phyloP scores from a whole-genome alignment of 2,113 vertebrate species.

The Nipponia nippon region DNA sequence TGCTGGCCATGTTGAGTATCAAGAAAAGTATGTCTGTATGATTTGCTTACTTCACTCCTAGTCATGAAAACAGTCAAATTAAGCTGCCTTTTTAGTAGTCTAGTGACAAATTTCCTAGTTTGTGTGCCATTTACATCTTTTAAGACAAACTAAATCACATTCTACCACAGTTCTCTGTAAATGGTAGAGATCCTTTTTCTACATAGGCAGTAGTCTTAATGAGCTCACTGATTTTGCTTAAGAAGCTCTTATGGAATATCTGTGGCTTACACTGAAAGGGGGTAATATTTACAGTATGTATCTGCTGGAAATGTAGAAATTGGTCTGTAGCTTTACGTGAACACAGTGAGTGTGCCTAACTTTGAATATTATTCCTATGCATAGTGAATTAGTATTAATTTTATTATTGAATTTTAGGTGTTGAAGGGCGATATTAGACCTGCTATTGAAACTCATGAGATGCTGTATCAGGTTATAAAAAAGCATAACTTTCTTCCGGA shows the following conservation, averaged over 20 bases:
- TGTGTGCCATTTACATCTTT: background rate
- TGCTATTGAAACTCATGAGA: constrained; percentile 98
- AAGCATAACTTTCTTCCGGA: constrained; percentile 99
- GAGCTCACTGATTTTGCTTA: background rate
- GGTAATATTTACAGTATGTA: background rate
- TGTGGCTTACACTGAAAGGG: background rate
- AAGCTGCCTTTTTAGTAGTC: background rate
- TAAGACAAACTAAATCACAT: background rate
- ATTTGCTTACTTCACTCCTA: background rate
- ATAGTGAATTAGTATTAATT: background rate
- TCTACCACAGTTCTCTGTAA: background rate
- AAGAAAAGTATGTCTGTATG: background rate
- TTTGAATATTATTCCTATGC: background rate
- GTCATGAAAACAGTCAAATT: background rate
- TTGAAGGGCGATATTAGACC: constrained; percentile 97
- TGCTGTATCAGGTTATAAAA: constrained; percentile 98
- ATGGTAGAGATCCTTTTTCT: background rate
- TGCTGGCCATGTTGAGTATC: background rate
- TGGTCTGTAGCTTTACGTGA: background rate
- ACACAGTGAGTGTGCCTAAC: background rate
- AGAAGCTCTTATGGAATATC: background rate
- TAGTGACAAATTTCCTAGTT: background rate
- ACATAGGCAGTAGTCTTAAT: background rate
- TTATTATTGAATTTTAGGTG: constrained; percentile 77
- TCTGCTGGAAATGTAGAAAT: background rate